Base-by-base conservation (phyloP, 2,888 invertebrate species). In the Andrena fulva region DNA sequence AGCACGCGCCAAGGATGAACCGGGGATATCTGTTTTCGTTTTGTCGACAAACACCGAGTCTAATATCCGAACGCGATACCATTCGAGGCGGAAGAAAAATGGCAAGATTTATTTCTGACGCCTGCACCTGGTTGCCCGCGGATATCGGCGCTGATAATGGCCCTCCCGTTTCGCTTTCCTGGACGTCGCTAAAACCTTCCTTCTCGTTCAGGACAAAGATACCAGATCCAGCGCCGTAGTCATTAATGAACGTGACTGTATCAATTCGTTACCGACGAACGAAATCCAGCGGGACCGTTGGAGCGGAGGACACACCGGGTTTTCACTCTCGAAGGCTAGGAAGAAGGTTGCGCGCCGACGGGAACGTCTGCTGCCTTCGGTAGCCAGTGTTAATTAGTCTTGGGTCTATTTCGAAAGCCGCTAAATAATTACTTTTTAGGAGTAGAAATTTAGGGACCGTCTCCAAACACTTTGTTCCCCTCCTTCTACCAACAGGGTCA, bases 1-100 rank as follows among this genome's bases (percentile, higher is more conserved):
- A 90, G 90, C 92, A 91, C 92, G 93, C 91, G 92, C 92, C 91
- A 91, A 92, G 91, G 89, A 92, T 91, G 90, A 90, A 88, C 89
- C 76, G 81, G 80, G 88, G 86, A 88, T 90, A 89, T 87, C 86
- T 90, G 85, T 87, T 89, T 87, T 87, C 88, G 76, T 84, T 88
- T 87, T 87, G 85, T 89, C 87, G 86, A 87, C 85, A 91, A 91
- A 91, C 90, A 91, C 74, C 72, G 60, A 73, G 73, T 87, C 85
- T 86, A 86, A 86, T 89, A 87, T 90, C 89, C 85, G 78, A 85
- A 80, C 88, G 85, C 84, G 89, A 91, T 86, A 89, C 83, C 87
- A 81, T 76, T 70, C 80, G 88, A 82, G 83, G 68, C 76, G 74
- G 63, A 83, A 69, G 71, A 72, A 74, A 78, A 80, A 77, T 77